Base-by-base conservation (phyloP, 2,888 invertebrate species). In the Xylophagus ater region DNA sequence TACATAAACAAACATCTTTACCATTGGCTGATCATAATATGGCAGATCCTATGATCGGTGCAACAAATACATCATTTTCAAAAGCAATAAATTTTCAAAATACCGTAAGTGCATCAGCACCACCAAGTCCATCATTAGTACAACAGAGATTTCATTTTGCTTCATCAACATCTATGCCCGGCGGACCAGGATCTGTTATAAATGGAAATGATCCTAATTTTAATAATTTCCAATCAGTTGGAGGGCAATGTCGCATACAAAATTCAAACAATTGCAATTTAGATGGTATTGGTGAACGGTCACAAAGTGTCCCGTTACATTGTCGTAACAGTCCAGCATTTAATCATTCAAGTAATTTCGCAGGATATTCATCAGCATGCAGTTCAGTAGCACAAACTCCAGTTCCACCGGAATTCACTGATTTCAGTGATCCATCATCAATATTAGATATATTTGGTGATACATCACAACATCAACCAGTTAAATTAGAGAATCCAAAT, bases 291-390 rank as follows among this genome's bases (percentile, higher is more conserved):
- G 28, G 26, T 13, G 47, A 53, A 29, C 69, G 87, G 37, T 86
- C 86, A 6, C 86, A 85, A 52, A 86, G 86, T 10, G 87, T 85
- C 34, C 87, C 87, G 0, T 60, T 82, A 14, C 76, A 76, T 52
- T 70, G 47, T 23, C 48, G 48, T 18, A 47, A 46, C 18, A 50
- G 49, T 43, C 59, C 60, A 18, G 52, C 53, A 20, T 59, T 59
- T 38, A 59, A 54, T 49, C 55, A 57, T 5, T 48, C 46, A 8
- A 42, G 47, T 4, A 52, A 48, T 54, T 46, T 52, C 42, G 37
- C 48, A 12, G 47, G 46, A 12, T 51, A 48, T 40, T 47, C 47
- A 7, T 67, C 78, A 5, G 73, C 74, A 1, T 75, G 72, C 30
- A 78, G 74, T 37, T 78, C 78, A 7, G 70, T 78, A 26, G 75